These are phyloP conservation scores for Yponomeuta plumbellus DNA, from an alignment of 2,888 invertebrate genomes.

Conservation along the genomic window DNA sequence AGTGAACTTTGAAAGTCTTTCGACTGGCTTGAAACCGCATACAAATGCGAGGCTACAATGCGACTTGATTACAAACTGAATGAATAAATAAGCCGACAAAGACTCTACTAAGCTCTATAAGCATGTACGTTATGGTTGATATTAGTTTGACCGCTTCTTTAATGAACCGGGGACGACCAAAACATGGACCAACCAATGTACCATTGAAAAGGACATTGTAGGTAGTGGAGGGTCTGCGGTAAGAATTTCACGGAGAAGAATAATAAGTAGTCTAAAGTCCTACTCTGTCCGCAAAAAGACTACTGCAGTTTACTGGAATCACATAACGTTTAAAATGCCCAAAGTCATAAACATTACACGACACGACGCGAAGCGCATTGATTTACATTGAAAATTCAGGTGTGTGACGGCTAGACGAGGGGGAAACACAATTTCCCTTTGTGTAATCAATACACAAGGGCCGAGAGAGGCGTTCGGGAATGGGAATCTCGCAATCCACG, in stretches of 20 bases:
- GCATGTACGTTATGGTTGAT: conserved; percentile 35
- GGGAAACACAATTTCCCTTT: conserved; percentile 40
- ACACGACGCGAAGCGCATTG: conserved; percentile 20
- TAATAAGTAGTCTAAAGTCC: neutral
- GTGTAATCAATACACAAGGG: conserved; percentile 42
- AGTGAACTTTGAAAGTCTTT: neutral
- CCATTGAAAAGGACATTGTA: neutral
- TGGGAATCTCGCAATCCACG: neutral
- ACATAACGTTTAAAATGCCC: no score
- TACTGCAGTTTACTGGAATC: no score
- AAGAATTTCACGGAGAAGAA: neutral
- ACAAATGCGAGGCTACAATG: conserved; percentile 32
- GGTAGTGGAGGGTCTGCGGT: neutral
- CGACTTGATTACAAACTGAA: conserved; percentile 42
- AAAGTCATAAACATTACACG: neutral
- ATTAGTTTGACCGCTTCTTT: conserved; percentile 21
- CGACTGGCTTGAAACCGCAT: neutral
- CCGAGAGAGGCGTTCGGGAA: conserved; percentile 21
- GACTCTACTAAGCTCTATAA: conserved; percentile 43
- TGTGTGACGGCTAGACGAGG: conserved; percentile 31
- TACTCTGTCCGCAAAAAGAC: no score
- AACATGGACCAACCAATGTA: conserved; percentile 28
- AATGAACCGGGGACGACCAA: conserved; percentile 27
- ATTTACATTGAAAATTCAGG: conserved; percentile 31
- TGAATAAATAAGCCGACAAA: conserved; percentile 39